Evolutionary conservation across 2,113 vertebrate species (phyloP), one percentile per base, ranked within the genome.

Genomic region (Microtus richardsoni): DNA sequence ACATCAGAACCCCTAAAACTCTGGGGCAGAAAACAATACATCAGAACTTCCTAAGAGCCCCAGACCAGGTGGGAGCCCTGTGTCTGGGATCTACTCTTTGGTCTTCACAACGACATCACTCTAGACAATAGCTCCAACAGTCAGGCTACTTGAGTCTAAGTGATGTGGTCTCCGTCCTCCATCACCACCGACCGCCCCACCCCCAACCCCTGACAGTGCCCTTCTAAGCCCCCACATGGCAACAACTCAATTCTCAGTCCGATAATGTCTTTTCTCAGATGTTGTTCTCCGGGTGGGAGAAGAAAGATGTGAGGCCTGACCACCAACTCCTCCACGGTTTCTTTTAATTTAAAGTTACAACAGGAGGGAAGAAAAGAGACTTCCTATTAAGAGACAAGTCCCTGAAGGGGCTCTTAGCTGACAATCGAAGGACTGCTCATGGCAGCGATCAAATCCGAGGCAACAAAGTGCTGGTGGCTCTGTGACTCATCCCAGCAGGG

Each of bases 291-390:
- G 96, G 87, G 95, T 97, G 95, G 98, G 98, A 91, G 96, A 89
- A 98, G 96, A 98, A 98, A 97, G 98, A 98, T 97, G 95, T 95
- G 97, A 5, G 71, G 95, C 97, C 97, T 98, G 95, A 94, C 98
- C 98, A 98, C 96, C 98, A 96, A 92, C 95, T 96, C 94, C 96
- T 97, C 96, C 86, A 96, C 92, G 85, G 98, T 98, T 98, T 97
- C 97, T 98, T 98, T 98, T 98, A 98, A 98, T 98, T 98, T 98
- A 97, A 98, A 98, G 98, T 98, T 98, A 98, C 95, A 98, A 98
- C 91, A 95, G 97, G 95, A 98, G 98, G 95, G 94, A 95, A 97
- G 80, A 84, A 92, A 88, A 96, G 95, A 98, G 91, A 97, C 79
- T 98, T 97, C 98, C 97, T 97, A 98, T 98, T 98, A 98, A 98